Evolutionary conservation across 2,888 invertebrate species (phyloP), one percentile per base, ranked within the genome.

Genomic region (Diplolepis rosae): DNA sequence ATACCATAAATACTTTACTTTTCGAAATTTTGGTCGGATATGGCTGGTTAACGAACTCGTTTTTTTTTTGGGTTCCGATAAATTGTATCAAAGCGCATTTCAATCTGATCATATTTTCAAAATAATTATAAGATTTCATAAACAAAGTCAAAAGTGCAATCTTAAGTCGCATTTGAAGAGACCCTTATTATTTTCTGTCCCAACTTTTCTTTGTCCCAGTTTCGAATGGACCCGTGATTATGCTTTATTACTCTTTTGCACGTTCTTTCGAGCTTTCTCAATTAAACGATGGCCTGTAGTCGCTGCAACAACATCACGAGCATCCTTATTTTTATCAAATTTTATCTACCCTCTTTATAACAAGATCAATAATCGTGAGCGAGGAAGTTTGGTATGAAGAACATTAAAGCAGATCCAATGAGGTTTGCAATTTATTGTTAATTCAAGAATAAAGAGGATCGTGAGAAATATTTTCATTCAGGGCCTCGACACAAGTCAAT

Each of bases 91-190:
- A n/a, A n/a, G n/a, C n/a, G n/a, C n/a, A n/a, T n/a, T n/a, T n/a
- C n/a, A n/a, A n/a, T n/a, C n/a, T n/a, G n/a, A n/a, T n/a, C n/a
- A n/a, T n/a, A n/a, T n/a, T n/a, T n/a, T n/a, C n/a, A n/a, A n/a
- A n/a, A n/a, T n/a, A n/a, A n/a, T n/a, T n/a, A n/a, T n/a, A n/a
- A n/a, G n/a, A n/a, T n/a, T n/a, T n/a, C n/a, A n/a, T n/a, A n/a
- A n/a, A n/a, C n/a, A n/a, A n/a, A n/a, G 51, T 51, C 51, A 27
- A 72, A 72, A 69, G 72, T 72, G 69, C 69, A 69, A 66, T 24
- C 39, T 68, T 15, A 22, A 56, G 51, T 69, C 65, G 67, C 51
- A 56, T 72, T 69, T 72, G 66, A 45, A 65, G 56, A 56, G 56
- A 66, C 24, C 35, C 50, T 39, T 68, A 42, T 51, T 51, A 27